Base-by-base conservation (phyloP, 2,888 invertebrate species). In the Volucella inanis region DNA sequence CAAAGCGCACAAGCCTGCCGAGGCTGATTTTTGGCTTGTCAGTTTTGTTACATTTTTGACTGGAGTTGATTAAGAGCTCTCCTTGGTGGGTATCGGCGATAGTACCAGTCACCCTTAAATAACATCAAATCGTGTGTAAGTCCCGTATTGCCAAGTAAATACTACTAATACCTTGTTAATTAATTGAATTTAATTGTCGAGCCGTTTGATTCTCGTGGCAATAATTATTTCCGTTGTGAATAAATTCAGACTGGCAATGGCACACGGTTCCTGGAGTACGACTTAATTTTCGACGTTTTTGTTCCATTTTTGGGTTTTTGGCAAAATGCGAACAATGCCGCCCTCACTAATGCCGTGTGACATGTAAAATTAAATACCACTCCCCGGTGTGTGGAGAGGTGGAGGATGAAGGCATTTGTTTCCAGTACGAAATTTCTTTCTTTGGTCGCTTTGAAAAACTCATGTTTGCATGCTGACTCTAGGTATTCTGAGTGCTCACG, bases 191-290 rank as follows among this genome's bases (percentile, higher is more conserved):
- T 81, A 81, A 85, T 62, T 85, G 81, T 77, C 76, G 62, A 80
- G 77, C 59, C 81, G 81, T 77, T 85, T 85, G 81, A 67, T 81
- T 77, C 59, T 81, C 76, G 85, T 85, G 85, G 81, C 81, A 77
- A 77, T 85, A 85, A 85, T 81, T 71, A 85, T 85, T 85, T 85
- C 85, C 85, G 76, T 77, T 85, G 72, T 77, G 85, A 85, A 85
- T 81, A 85, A 81, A 85, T 85, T 81, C 67, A 45, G 39, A 47
- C 61, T 55, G 39, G 49, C 31, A 31, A 31, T 47, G 10, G n/a
- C 47, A 64, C 55, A 68, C 57, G n/a, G 15, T 59, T 18, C 4
- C 6, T 31, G 31, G 41, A 10, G 52, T 50, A 75, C 64, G 39
- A 65, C 65, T 71, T 65, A 64, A 52, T 71, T 49, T 45, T 39